Conservation (phyloP, 2,888 invertebrate species). For the Anoplius nigerrimus region DNA sequence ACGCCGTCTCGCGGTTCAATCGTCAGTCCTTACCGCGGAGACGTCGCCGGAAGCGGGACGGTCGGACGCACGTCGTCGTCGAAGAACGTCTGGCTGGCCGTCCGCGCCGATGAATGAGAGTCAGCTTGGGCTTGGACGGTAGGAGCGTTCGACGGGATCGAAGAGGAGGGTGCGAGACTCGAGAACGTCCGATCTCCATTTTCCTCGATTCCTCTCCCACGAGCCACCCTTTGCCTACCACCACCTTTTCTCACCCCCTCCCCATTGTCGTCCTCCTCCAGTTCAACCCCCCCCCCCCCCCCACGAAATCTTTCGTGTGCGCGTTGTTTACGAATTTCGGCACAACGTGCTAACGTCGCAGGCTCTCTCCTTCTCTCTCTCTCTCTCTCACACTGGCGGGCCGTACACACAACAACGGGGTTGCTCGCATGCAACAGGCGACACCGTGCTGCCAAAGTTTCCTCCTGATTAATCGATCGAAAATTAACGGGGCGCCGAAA, state of each 20-base stretch:
- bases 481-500: slow-evolving; percentile 34
- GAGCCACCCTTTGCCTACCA: no score
- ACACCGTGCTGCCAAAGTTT: slow-evolving; percentile 68
- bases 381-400: no score
- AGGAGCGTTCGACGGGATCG: no score
- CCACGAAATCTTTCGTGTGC: slow-evolving; percentile 7
- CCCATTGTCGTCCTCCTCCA: slow-evolving; percentile 14
- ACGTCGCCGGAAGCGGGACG: no score
- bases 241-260: no score
- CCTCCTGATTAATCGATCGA: slow-evolving; percentile 68
- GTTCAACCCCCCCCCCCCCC: slow-evolving; percentile 1
- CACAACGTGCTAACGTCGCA: slow-evolving; percentile 23
- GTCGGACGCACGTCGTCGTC: no score
- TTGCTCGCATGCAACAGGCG: slow-evolving; percentile 69
- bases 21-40: no score
- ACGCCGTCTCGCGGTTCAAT: no score
- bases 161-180: background rate
- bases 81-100: no score
- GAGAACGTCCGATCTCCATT: slow-evolving; percentile 21
- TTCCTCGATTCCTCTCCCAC: no score
- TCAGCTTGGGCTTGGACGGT: no score
- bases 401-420: slow-evolving; percentile 17
- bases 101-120: no score
- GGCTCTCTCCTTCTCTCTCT: slow-evolving; percentile 29
- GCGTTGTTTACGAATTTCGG: slow-evolving; percentile 28